A percentile compares a stretch with the other conserved stretches of the same genome.
Evolutionary conservation across 2,888 invertebrate genomes (phyloP).

Genomic region (Biston stratarius): DNA sequence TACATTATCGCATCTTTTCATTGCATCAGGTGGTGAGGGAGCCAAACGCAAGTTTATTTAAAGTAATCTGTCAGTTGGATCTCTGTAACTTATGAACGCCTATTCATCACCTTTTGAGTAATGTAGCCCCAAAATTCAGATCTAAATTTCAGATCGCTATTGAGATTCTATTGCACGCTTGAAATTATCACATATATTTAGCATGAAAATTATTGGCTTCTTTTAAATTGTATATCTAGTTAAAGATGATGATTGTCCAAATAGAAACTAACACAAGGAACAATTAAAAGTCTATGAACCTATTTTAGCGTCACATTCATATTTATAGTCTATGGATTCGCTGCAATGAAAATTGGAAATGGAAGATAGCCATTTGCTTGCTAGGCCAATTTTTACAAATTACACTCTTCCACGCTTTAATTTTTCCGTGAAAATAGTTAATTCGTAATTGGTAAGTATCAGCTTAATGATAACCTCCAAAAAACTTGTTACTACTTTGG

Average conservation of each 20-base stretch:
- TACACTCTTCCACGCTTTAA: constrained; percentile 29
- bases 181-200: neutral
- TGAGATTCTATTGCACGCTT: neutral
- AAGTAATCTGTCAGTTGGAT: too few relatives aligned
- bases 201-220: neutral
- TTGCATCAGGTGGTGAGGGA: too few relatives aligned
- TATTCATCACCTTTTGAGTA: too few relatives aligned
- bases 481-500: constrained; percentile 63
- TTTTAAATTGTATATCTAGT: neutral
- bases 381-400: constrained; percentile 61
- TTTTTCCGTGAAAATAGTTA: constrained; percentile 37
- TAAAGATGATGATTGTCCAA: neutral
- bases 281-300: too few relatives aligned
- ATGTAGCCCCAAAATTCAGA: too few relatives aligned
- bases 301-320: constrained; percentile 4
- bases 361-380: constrained; percentile 78
- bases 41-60: too few relatives aligned
- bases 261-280: too few relatives aligned
- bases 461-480: constrained; percentile 57
- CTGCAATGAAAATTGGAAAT: constrained; percentile 58
- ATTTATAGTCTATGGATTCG: constrained; percentile 55
- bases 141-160: too few relatives aligned
- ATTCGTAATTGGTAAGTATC: constrained; percentile 39
- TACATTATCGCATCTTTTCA: too few relatives aligned
- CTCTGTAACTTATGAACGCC: too few relatives aligned